Base-by-base conservation (phyloP, 2,113 vertebrate genomes). In the Channa maculata region DNA sequence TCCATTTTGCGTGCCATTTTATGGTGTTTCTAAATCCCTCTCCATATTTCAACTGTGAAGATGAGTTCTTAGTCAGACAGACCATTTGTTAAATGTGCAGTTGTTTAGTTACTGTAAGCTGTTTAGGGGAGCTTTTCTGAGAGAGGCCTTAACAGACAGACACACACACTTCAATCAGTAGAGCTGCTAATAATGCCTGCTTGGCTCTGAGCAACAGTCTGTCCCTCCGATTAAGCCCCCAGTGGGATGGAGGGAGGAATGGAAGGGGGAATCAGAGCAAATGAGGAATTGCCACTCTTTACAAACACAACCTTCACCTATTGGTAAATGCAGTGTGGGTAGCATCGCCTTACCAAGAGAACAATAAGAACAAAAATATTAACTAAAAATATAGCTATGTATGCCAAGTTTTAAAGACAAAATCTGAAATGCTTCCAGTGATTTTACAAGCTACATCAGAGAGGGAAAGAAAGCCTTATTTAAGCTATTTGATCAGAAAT, bases 31-130 rank as follows among this genome's bases (percentile, higher is more conserved):
- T 55, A 63, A 85, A 78, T 59, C 79, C 63, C n/a, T 61, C 65
- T 79, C 83, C 81, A 81, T 55, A 73, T 83, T 82, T 75, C 73
- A 64, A 41, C 2, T 54, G 64, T 13, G 24, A 79, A 78, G 72
- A 75, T 6, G 41, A 70, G 71, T 72, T 70, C 64, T 73, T 46
- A 24, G 63, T 82, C 77, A 80, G 84, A 87, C 65, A n/a, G 66
- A 55, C 38, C 71, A 57, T 66, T 89, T 85, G 81, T 89, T 88
- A 88, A 91, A 91, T 66, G 82, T 86, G 81, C 87, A 92, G 89
- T 86, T 88, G 86, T 91, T 91, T 84, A 82, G 67, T 84, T 76
- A 73, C 72, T 81, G 80, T 92, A 93, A 92, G 89, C 91, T 64
- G 85, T 88, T 93, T 88, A 92, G 77, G 76, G 11, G 67, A 86